Percentiles rank a stretch among this genome's conserved stretches.
Conservation (phyloP, 2,888 invertebrate species). For the Patella depressa region DNA sequence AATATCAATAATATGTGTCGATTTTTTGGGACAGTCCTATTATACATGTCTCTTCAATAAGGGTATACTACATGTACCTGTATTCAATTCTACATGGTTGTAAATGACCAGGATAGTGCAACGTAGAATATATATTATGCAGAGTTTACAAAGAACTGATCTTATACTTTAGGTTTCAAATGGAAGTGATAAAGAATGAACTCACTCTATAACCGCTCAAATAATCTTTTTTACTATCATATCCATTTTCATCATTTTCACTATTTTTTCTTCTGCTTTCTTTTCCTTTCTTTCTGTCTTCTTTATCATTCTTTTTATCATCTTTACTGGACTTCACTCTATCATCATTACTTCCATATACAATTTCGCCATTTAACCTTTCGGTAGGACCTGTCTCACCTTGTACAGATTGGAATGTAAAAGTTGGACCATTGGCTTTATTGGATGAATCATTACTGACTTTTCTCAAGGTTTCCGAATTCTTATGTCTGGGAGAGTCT, state of each 20-base stretch:
- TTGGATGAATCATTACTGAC: constrained; percentile 19
- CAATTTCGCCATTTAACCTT: background rate
- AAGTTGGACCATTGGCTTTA: constrained; percentile 46
- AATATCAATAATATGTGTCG: too few species aligned
- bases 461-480: background rate
- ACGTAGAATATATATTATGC: too few species aligned
- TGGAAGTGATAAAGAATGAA: background rate
- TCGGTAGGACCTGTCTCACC: constrained; percentile 15
- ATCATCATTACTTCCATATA: background rate
- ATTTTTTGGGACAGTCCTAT: too few species aligned
- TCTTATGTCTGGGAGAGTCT: constrained; percentile 18
- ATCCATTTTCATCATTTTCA: constrained; percentile 23
- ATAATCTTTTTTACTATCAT: constrained; percentile 43
- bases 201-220: constrained; percentile 57
- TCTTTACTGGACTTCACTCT: background rate
- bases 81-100: too few species aligned
- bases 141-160: too few species aligned
- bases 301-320: background rate
- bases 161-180: too few species aligned
- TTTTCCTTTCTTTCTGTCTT: background rate
- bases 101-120: too few species aligned
- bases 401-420: constrained; percentile 49
- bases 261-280: background rate
- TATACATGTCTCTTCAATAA: too few species aligned
- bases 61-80: too few species aligned